Percentiles rank a stretch among this genome's conserved stretches.
phyloP scores from a whole-genome alignment of 2,113 vertebrate genomes.

The Polyodon spathula region DNA sequence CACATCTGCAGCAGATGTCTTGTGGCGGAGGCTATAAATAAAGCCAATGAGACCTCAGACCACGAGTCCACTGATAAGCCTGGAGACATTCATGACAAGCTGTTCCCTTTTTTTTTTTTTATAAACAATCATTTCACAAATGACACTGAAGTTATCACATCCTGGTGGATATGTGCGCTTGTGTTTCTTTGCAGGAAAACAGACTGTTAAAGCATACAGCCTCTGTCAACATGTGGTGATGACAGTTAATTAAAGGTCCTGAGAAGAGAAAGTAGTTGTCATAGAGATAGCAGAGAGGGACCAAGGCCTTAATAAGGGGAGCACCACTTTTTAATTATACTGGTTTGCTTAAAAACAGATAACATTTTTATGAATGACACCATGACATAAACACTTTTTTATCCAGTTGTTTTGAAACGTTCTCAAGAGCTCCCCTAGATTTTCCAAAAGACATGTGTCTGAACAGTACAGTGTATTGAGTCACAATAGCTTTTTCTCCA shows the following conservation, averaged over 20 bases:
- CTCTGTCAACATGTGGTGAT: not conserved
- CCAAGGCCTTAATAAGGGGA: not conserved
- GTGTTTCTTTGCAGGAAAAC: constrained; percentile 20
- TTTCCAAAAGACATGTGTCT: constrained; percentile 11
- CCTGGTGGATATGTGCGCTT: constrained; percentile 21
- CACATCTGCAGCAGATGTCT: constrained; percentile 61
- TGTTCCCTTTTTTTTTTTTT: constrained; percentile 23
- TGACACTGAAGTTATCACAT: constrained; percentile 20
- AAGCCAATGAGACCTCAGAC: constrained; percentile 48
- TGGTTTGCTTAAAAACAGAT: too few relatives aligned
- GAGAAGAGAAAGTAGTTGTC: constrained; percentile 8
- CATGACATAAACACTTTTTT: too few relatives aligned
- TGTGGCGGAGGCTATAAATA: constrained; percentile 57
- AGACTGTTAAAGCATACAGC: not conserved
- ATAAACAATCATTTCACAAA: constrained; percentile 4
- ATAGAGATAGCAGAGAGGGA: not conserved
- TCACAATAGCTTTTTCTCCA: too few relatives aligned
- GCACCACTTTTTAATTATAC: not conserved
- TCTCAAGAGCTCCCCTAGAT: not conserved
- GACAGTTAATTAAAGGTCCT: constrained; percentile 4
- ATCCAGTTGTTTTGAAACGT: too few relatives aligned
- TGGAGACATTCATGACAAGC: constrained; percentile 38
- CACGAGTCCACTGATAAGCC: constrained; percentile 37
- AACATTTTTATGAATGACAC: too few relatives aligned
- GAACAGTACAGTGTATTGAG: not conserved